Conservation (phyloP, 2,797 vertebrate genomes). For the Rhinella marina region DNA sequence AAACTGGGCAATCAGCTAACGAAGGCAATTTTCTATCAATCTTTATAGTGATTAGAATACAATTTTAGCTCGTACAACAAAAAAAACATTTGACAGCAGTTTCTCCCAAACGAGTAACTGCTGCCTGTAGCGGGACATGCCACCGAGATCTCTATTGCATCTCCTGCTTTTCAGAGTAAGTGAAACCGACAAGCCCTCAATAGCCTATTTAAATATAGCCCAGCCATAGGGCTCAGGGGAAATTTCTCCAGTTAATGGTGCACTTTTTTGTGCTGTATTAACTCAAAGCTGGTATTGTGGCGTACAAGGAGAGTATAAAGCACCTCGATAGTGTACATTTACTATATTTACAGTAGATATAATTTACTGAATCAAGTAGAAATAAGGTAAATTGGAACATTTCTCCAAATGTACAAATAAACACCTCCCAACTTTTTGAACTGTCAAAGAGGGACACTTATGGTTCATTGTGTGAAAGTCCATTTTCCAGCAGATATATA, state of each 20-base stretch:
- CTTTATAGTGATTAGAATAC: not conserved
- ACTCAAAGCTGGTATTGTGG: not conserved
- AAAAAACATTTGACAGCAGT: conserved; percentile 31
- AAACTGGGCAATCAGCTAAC: not conserved
- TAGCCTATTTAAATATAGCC: conserved; percentile 50
- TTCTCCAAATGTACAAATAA: not conserved
- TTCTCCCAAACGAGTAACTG: conserved; percentile 31
- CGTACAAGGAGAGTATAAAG: not conserved
- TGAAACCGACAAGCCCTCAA: conserved; percentile 32
- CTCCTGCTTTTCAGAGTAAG: not conserved
- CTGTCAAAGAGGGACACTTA: too few relatives aligned
- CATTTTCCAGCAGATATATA: too few relatives aligned
- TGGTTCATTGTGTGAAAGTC: too few relatives aligned
- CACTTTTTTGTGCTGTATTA: not conserved
- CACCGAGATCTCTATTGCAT: conserved; percentile 3
- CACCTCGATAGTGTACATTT: too few relatives aligned
- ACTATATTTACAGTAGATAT: not conserved
- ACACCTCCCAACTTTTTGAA: too few relatives aligned
- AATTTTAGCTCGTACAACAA: conserved; percentile 16
- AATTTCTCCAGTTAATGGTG: conserved; percentile 10
- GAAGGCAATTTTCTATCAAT: conserved; percentile 3
- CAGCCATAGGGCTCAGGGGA: conserved; percentile 30
- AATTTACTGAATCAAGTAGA: not conserved
- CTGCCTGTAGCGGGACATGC: conserved; percentile 17
- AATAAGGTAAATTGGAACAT: not conserved